Conservation (phyloP, 2,797 vertebrate genomes). For the Cirrhinus mrigala region DNA sequence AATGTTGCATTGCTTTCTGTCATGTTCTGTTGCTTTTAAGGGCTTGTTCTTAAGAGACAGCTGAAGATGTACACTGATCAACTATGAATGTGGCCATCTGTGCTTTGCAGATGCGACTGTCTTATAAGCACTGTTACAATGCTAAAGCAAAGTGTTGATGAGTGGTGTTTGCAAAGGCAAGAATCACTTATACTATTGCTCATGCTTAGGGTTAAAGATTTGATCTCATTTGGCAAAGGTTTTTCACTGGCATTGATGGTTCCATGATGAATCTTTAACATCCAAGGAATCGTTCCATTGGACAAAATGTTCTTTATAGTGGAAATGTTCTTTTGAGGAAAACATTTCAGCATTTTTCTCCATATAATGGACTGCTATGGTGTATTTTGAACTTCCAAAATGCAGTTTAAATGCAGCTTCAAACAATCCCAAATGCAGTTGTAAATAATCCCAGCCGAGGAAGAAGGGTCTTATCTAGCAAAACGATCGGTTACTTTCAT, state of each 20-base stretch:
- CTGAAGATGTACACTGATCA: slow-evolving; percentile 33
- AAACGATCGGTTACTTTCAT: too few species aligned
- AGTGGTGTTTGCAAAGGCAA: neutral
- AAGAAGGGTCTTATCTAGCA: too few species aligned
- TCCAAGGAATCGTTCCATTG: too few species aligned
- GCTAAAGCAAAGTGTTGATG: neutral
- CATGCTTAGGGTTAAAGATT: neutral
- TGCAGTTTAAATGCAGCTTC: too few species aligned
- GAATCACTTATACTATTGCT: neutral
- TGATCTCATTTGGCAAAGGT: neutral
- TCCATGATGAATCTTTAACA: too few species aligned
- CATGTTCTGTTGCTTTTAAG: slow-evolving; percentile 18
- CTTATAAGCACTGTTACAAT: neutral
- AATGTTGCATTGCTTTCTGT: slow-evolving; percentile 13
- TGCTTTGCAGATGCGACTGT: slow-evolving; percentile 3
- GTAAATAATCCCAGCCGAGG: too few species aligned
- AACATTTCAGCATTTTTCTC: too few species aligned
- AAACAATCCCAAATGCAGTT: too few species aligned
- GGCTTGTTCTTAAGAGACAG: slow-evolving; percentile 12
- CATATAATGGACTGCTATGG: too few species aligned
- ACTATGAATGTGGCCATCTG: slow-evolving; percentile 50
- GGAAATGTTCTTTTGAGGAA: too few species aligned
- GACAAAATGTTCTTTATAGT: too few species aligned
- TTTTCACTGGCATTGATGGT: neutral
- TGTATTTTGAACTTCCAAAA: too few species aligned